phyloP scores from a whole-genome alignment of 2,113 vertebrate species.

The Dendrocopos noguchii region DNA sequence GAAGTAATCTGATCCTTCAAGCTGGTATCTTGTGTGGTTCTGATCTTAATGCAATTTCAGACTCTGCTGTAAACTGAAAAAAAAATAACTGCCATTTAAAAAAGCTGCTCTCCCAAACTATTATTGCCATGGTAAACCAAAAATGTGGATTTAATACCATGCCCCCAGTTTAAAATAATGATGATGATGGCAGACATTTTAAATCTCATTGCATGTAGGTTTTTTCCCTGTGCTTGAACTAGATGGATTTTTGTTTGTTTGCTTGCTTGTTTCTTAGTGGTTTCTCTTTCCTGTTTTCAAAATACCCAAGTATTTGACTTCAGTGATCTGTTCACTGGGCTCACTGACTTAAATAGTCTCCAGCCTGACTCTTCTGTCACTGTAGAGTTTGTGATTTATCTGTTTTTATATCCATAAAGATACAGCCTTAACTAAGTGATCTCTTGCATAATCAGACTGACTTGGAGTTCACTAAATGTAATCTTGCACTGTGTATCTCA shows the following conservation, averaged over 20 bases:
- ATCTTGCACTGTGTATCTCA: slow-evolving; percentile 86
- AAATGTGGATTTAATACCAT: background rate
- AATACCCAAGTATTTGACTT: background rate
- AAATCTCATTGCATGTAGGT: background rate
- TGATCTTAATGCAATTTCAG: background rate
- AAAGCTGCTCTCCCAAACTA: background rate
- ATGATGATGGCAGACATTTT: background rate
- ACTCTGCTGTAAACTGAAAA: background rate
- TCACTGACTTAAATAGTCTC: slow-evolving; percentile 21
- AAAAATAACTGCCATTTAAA: background rate
- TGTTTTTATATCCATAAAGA: slow-evolving; percentile 78
- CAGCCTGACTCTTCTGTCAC: slow-evolving; percentile 32
- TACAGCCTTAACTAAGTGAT: slow-evolving; percentile 81
- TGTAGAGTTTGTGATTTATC: slow-evolving; percentile 73
- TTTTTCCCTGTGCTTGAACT: background rate
- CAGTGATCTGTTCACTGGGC: background rate
- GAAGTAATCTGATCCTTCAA: background rate
- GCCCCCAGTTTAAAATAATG: background rate
- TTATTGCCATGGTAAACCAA: background rate
- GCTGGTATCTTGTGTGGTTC: background rate
- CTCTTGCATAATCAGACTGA: slow-evolving; percentile 84
- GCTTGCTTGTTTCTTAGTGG: background rate
- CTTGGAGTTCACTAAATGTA: slow-evolving; percentile 81
- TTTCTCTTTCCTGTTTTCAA: background rate
- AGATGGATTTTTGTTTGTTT: background rate